Percentiles rank a stretch among this genome's conserved stretches.
phyloP scores from a whole-genome alignment of 1,140 invertebrate genomes.

The Cryptotermes secundus region DNA sequence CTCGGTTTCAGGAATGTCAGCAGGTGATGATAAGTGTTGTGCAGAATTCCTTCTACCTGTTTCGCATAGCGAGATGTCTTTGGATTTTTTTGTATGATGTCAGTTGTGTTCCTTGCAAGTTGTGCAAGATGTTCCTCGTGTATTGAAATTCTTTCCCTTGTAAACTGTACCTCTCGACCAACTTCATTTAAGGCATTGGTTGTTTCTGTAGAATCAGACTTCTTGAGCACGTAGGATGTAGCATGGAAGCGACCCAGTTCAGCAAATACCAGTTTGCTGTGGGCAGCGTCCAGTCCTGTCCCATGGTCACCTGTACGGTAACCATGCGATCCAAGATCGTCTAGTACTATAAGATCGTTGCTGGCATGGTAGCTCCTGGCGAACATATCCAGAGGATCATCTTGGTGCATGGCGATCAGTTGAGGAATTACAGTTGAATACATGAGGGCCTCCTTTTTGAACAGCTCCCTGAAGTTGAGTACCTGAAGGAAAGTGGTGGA shows the following conservation, averaged over 20 bases:
- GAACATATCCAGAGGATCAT: background rate
- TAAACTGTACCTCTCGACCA: too few species aligned
- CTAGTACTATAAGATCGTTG: background rate
- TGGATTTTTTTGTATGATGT: background rate
- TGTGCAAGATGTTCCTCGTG: too few species aligned
- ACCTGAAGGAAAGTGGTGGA: background rate
- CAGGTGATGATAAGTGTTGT: background rate
- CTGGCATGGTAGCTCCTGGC: background rate
- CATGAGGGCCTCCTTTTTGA: conserved; percentile 12
- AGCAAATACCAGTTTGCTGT: background rate
- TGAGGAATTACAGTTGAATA: background rate
- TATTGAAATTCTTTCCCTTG: too few species aligned
- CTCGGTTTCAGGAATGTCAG: conserved; percentile 45
- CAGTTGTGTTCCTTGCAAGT: too few species aligned
- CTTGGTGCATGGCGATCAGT: background rate
- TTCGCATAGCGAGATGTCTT: background rate
- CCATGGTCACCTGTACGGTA: background rate
- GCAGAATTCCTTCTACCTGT: background rate
- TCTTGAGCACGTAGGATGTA: background rate
- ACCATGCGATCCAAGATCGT: background rate
- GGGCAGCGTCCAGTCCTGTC: background rate
- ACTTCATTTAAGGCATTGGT: too few species aligned
- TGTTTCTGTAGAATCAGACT: too few species aligned
- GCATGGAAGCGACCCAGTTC: background rate
- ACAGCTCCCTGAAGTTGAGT: background rate